Percentiles rank a stretch among this genome's conserved stretches.
Evolutionary conservation across 2,888 invertebrate genomes (phyloP).

Genomic region (Acleris holmiana): DNA sequence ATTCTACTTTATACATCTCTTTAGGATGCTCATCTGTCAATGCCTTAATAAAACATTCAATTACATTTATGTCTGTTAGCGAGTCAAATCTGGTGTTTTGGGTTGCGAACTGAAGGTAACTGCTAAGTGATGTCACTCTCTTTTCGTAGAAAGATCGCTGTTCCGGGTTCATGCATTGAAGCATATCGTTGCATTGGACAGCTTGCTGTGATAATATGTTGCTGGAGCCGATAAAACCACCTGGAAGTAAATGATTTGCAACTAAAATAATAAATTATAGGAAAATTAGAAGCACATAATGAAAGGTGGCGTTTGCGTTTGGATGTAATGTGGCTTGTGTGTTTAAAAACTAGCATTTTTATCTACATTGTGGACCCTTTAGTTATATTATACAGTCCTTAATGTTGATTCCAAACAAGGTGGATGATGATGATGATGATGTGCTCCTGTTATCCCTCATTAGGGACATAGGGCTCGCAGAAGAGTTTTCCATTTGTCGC

Average conservation of each 20-base stretch:
- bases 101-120: constrained; percentile 81
- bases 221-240: constrained; percentile 88
- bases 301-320: no score
- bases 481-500: no score
- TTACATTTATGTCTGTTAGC: constrained; percentile 81
- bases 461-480: no score
- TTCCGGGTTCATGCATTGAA: constrained; percentile 85
- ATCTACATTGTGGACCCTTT: no score
- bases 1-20: constrained; percentile 87
- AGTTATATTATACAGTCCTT: no score
- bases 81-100: constrained; percentile 72
- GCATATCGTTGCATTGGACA: constrained; percentile 86
- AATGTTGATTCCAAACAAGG: no score
- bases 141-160: constrained; percentile 86
- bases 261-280: no score
- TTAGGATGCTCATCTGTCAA: constrained; percentile 85
- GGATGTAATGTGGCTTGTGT: no score
- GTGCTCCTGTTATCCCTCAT: no score
- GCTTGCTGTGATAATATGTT: constrained; percentile 88
- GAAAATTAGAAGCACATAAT: no score
- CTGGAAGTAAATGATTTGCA: constrained; percentile 62
- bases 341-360: no score
- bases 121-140: constrained; percentile 86
- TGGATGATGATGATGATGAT: no score
- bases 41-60: constrained; percentile 86